A percentile compares a stretch with the other conserved stretches of the same genome.
Evolutionary conservation across 2,797 vertebrate species (phyloP).

Genomic region (Enteromius trimaculatus): DNA sequence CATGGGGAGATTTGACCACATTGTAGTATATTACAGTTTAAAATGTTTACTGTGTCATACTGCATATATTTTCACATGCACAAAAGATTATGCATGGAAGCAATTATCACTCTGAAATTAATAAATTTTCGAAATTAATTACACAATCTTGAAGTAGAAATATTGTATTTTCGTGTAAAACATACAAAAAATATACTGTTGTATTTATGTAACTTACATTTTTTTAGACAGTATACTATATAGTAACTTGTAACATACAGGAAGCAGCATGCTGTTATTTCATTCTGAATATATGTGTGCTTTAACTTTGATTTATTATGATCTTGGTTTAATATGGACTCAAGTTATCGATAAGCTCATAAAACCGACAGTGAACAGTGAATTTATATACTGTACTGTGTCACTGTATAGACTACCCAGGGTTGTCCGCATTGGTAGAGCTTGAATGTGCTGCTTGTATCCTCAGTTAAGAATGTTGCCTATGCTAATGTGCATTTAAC

Average conservation of each 20-base stretch:
- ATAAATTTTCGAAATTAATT: not conserved
- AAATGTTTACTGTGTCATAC: not conserved
- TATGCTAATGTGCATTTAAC: conserved; percentile 55
- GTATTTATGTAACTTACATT: not conserved
- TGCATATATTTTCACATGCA: not conserved
- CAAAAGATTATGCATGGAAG: not conserved
- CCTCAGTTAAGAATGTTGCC: conserved; percentile 47
- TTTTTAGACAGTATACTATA: not conserved
- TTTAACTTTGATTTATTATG: not conserved
- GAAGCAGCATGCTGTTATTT: not conserved
- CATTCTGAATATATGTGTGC: not conserved
- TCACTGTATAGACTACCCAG: conserved; percentile 38
- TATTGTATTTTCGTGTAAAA: no score
- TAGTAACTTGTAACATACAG: not conserved
- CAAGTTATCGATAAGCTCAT: not conserved
- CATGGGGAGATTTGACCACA: not conserved
- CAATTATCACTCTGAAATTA: no score
- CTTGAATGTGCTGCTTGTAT: conserved; percentile 37
- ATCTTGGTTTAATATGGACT: conserved; percentile 1
- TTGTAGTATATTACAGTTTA: not conserved
- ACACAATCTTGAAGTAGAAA: no score
- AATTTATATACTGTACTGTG: not conserved
- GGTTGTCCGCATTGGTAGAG: conserved; percentile 45
- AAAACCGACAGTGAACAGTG: not conserved
- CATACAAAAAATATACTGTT: no score